Percentiles rank a stretch among this genome's conserved stretches.
Conservation (phyloP, 2,888 invertebrate species). For the Cheilosia scutellata region DNA sequence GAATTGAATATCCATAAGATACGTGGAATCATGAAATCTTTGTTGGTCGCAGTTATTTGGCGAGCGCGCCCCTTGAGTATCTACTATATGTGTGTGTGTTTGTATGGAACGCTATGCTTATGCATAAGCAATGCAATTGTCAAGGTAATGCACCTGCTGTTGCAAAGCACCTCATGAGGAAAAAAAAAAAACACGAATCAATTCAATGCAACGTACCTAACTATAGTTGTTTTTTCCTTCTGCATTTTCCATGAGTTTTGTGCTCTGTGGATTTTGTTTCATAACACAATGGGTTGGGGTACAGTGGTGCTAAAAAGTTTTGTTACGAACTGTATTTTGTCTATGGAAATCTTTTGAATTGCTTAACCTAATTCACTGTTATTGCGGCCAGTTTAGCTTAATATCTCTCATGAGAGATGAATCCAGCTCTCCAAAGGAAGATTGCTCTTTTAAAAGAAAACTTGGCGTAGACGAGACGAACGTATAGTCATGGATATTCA, state of each 20-base stretch:
- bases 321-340: neutral
- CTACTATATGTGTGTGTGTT: neutral
- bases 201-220: conserved; percentile 63
- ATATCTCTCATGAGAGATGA: too few relatives aligned
- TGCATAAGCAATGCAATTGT: conserved; percentile 74
- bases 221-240: conserved; percentile 15
- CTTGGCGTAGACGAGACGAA: too few relatives aligned
- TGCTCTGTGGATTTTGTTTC: conserved; percentile 65
- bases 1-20: conserved; percentile 61
- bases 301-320: conserved; percentile 35
- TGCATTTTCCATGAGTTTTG: conserved; percentile 71
- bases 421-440: too few relatives aligned
- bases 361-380: too few relatives aligned
- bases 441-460: too few relatives aligned
- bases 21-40: conserved; percentile 37
- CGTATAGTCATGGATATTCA: too few relatives aligned
- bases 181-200: conserved; percentile 50
- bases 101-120: conserved; percentile 36
- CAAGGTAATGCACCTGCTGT: conserved; percentile 74
- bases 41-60: conserved; percentile 52
- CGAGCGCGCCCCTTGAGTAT: conserved; percentile 41
- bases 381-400: too few relatives aligned
- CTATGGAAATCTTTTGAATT: too few relatives aligned
- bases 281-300: conserved; percentile 52
- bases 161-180: conserved; percentile 52